Evolutionary conservation across 2,113 vertebrate species (phyloP), one percentile per base, ranked within the genome.

Genomic region (Cebidichthys violaceus): DNA sequence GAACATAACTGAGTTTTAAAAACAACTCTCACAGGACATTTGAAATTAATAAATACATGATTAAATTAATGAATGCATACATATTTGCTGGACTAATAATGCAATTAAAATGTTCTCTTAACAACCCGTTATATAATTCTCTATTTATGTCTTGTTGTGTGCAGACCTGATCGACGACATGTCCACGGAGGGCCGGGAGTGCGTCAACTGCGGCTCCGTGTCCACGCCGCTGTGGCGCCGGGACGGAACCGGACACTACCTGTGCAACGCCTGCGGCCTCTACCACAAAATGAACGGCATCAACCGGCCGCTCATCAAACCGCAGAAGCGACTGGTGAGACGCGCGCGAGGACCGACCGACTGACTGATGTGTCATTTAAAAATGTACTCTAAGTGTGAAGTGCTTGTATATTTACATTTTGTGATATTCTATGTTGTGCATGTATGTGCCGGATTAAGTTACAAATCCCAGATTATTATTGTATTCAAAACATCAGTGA

Each of bases 211-310:
- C 11, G 98, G 98, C 54, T 98, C 98, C 5, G 96, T 99, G 94
- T 99, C 98, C 72, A 99, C 98, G 0, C 98, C 98, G 0, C 96
- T 99, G 81, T 99, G 98, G 98, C 97, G 98, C 86, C 93, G 98
- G 0, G 98, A 99, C 1, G 97, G 98, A 10, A 99, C 98, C 0
- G 98, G 98, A 1, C 98, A 99, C 91, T 99, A 99, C 91, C 95
- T 99, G 79, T 99, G 98, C 84, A 99, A 99, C 37, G 98, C 98
- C 50, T 99, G 98, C 27, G 98, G 98, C 47, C 97, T 99, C 68
- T 99, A 99, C 89, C 98, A 99, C 95, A 99, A 98, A 89, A 98
- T 99, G 97, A 99, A 99, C 35, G 98, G 98, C 52, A 97, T 98
- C 94, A 99, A 99, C 95, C 91, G 98, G 81, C 98, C 98, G 0